Conservation (phyloP, 2,113 vertebrate species). For the Mobula hypostoma region DNA sequence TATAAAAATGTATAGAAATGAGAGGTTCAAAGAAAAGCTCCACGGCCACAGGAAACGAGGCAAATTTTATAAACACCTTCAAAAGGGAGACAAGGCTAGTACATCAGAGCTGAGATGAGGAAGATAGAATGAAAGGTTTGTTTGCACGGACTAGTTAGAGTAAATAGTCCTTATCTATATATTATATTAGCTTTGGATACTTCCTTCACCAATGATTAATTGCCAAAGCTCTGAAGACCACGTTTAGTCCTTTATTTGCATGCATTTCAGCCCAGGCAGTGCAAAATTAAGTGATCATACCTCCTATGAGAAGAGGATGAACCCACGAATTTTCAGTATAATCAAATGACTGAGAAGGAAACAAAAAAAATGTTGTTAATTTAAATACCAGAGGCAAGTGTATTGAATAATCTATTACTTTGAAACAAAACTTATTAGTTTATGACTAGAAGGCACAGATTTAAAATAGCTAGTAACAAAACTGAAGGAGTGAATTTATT, state of each 20-base stretch:
- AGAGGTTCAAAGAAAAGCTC: no score
- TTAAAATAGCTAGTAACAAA: neutral
- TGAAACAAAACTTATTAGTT: conserved; percentile 7
- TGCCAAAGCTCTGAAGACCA: neutral
- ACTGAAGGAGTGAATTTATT: neutral
- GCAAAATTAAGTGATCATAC: neutral
- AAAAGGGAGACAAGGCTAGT: no score
- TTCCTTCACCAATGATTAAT: conserved; percentile 1
- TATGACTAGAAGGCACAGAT: neutral
- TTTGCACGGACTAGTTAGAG: neutral
- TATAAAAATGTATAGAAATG: no score
- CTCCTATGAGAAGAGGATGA: neutral
- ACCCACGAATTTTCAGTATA: neutral
- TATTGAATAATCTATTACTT: neutral
- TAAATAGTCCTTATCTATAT: neutral
- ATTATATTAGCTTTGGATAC: neutral
- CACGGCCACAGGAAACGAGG: no score
- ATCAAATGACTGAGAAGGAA: neutral
- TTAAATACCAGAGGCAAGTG: neutral
- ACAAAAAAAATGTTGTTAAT: neutral
- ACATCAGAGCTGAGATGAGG: no score
- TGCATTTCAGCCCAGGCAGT: neutral
- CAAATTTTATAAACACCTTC: no score
- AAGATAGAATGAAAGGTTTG: no score
- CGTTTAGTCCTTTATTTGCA: neutral